phyloP scores from a whole-genome alignment of 2,888 invertebrate species.

The Amphipyra tragopoginis region DNA sequence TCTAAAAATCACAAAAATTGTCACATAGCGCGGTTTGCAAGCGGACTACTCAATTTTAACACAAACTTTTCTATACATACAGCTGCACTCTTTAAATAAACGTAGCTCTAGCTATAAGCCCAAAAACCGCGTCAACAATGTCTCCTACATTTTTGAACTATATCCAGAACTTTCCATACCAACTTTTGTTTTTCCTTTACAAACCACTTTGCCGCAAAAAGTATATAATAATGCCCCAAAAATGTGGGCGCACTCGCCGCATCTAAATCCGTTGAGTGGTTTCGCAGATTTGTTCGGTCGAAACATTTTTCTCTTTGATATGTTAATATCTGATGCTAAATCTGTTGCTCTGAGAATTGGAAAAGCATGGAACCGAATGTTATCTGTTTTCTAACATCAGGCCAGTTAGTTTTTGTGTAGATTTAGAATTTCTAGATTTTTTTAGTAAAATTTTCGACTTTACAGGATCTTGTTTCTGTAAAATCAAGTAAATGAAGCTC shows the following conservation, averaged over 20 bases:
- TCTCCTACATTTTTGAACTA: conserved; percentile 25
- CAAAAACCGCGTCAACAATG: conserved; percentile 8
- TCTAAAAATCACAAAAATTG: too few relatives aligned
- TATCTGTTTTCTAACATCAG: background rate
- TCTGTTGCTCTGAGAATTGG: conserved; percentile 6
- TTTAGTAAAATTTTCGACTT: too few relatives aligned
- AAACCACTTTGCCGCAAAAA: conserved; percentile 45
- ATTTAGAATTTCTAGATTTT: too few relatives aligned
- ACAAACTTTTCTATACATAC: too few relatives aligned
- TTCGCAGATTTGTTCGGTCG: conserved; percentile 31
- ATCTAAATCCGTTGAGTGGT: conserved; percentile 53
- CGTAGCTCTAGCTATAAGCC: background rate
- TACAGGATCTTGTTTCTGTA: too few relatives aligned
- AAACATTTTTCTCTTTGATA: conserved; percentile 43
- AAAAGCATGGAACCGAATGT: background rate
- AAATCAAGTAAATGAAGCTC: too few relatives aligned
- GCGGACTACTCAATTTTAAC: too few relatives aligned
- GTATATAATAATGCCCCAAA: conserved; percentile 50
- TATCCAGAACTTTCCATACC: conserved; percentile 30
- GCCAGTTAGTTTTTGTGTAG: background rate
- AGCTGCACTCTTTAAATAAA: too few relatives aligned
- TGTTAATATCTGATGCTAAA: conserved; percentile 40
- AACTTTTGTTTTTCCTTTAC: conserved; percentile 50
- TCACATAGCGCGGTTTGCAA: too few relatives aligned
- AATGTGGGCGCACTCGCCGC: conserved; percentile 37